A percentile compares a stretch with the other conserved stretches of the same genome.
phyloP scores from a whole-genome alignment of 1,140 invertebrate genomes.

The Nasonia giraulti region DNA sequence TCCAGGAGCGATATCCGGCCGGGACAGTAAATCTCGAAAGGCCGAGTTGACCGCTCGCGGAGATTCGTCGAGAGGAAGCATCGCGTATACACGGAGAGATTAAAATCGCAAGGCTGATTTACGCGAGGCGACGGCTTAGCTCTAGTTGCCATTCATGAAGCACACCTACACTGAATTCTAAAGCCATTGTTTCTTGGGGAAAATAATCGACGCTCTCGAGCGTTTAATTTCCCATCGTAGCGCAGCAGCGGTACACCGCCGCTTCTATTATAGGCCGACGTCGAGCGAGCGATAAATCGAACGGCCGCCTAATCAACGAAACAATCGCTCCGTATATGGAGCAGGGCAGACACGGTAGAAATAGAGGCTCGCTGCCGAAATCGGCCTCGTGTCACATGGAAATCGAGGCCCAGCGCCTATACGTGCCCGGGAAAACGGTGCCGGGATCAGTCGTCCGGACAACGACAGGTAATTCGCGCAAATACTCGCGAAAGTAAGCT shows the following conservation, averaged over 20 bases:
- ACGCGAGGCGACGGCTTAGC: not conserved
- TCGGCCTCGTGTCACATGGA: not conserved
- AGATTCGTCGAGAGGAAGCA: not conserved
- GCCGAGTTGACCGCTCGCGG: not conserved
- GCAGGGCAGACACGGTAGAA: not conserved
- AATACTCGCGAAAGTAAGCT: not conserved
- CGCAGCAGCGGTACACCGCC: too few species aligned
- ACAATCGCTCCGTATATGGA: not conserved
- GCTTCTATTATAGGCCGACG: too few species aligned
- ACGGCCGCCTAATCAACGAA: not conserved
- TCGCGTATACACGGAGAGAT: not conserved
- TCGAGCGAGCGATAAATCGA: not conserved
- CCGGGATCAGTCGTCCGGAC: not conserved
- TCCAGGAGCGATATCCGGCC: not conserved
- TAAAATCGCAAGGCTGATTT: slow-evolving; percentile 12
- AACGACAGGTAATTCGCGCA: not conserved
- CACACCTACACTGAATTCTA: too few species aligned
- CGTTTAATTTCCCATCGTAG: too few species aligned
- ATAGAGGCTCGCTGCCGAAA: not conserved
- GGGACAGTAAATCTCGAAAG: slow-evolving; percentile 39
- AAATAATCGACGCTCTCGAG: too few species aligned
- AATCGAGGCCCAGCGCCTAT: not conserved
- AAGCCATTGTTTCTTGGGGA: too few species aligned
- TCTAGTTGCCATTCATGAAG: not conserved
- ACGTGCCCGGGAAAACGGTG: slow-evolving; percentile 19